Evolutionary conservation across 1,140 invertebrate species (phyloP).

Genomic region (Plectrocnemia conspersa): DNA sequence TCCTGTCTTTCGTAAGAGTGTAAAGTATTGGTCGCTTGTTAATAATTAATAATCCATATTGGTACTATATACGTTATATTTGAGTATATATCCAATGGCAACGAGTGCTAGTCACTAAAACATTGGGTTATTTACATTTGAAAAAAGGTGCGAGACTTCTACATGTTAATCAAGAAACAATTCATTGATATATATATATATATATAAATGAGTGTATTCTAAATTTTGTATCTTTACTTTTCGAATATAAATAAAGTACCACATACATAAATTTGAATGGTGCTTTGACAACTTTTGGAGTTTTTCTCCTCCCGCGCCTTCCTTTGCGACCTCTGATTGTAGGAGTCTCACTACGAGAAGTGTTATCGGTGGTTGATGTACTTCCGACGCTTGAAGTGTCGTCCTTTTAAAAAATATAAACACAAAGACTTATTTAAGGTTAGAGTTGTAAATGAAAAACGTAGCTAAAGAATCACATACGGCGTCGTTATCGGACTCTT

Average conservation of each 20-base stretch:
- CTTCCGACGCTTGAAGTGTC: slow-evolving; percentile 82
- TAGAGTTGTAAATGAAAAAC: slow-evolving; percentile 15
- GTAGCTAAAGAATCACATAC: slow-evolving; percentile 39
- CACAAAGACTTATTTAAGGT: slow-evolving; percentile 30
- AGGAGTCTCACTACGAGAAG: slow-evolving; percentile 83
- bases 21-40: too few relatives aligned
- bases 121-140: too few relatives aligned
- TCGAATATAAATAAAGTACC: slow-evolving; percentile 13
- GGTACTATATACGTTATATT: too few relatives aligned
- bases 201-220: slow-evolving; percentile 13
- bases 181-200: too few relatives aligned
- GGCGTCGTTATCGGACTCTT: slow-evolving; percentile 45
- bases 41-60: too few relatives aligned
- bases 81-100: too few relatives aligned
- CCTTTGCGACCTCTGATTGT: slow-evolving; percentile 62
- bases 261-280: slow-evolving; percentile 74
- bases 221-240: too few relatives aligned
- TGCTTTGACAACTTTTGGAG: slow-evolving; percentile 62
- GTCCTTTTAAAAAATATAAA: slow-evolving; percentile 48
- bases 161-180: too few relatives aligned
- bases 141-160: too few relatives aligned
- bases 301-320: slow-evolving; percentile 61
- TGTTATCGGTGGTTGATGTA: slow-evolving; percentile 76
- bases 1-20: too few relatives aligned
- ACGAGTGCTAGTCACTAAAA: too few relatives aligned